A percentile compares a stretch with the other conserved stretches of the same genome.
Conservation (phyloP, 1,140 invertebrate genomes). For the Drosophila sturtevanti region DNA sequence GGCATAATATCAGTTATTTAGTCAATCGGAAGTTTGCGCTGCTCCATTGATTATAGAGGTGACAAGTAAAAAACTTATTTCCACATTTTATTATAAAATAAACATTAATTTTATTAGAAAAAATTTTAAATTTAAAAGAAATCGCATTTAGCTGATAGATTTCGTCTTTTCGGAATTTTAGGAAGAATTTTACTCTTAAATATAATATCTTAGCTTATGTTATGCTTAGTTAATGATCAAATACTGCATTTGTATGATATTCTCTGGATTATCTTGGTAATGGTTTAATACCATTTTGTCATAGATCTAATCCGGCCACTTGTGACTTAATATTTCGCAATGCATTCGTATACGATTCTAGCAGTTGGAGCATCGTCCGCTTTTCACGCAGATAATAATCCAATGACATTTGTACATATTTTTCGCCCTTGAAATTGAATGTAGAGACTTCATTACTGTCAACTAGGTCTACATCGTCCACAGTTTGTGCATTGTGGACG, state of each 20-base stretch:
- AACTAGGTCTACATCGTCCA: slow-evolving; percentile 25
- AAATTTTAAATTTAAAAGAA: no score
- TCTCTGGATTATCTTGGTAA: background rate
- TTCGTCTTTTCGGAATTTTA: no score
- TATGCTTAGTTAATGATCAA: background rate
- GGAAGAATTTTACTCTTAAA: no score
- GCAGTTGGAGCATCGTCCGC: slow-evolving; percentile 30
- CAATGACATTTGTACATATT: slow-evolving; percentile 74
- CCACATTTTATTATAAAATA: no score
- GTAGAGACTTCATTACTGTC: slow-evolving; percentile 54
- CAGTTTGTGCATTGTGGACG: background rate
- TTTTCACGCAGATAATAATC: slow-evolving; percentile 66
- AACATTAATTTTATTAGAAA: no score
- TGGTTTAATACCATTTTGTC: background rate
- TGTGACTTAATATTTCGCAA: slow-evolving; percentile 30
- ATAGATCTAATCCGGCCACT: background rate
- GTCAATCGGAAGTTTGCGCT: no score
- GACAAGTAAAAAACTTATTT: no score
- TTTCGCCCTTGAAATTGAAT: slow-evolving; percentile 68
- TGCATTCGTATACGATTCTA: slow-evolving; percentile 36
- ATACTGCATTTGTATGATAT: background rate
- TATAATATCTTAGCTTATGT: no score
- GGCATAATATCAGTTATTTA: no score
- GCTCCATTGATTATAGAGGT: no score
- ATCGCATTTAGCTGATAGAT: no score